Base-by-base conservation (phyloP, 2,888 invertebrate genomes). In the Ophion costatus region DNA sequence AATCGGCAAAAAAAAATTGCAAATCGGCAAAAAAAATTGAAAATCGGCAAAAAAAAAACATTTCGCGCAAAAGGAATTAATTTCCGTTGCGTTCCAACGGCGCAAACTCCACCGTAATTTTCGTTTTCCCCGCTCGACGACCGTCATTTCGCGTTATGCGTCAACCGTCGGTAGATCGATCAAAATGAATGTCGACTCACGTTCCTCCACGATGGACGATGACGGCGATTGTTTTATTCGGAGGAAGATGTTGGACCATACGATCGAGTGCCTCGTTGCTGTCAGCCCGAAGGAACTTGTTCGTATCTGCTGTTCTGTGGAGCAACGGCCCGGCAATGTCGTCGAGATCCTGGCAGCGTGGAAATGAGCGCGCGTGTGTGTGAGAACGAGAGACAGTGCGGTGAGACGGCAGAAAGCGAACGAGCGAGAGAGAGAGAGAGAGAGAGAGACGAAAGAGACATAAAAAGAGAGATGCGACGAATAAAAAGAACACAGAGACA, bases 271-370 rank as follows among this genome's bases (percentile, higher is more conserved):
- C 97, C 11, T 95, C 95, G 81, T 97, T 96, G 3, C 98, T 98
- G 94, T 99, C 99, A 56, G 97, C 97, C 29, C 98, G 95, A 74
- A 99, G 95, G 93, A 99, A 99, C 89, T 97, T 96, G 94, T 98
- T 99, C 9, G 98, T 98, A 91, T 99, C 99, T 0, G 98, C 98
- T 73, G 98, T 97, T 84, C 98, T 96, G 88, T 97, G 97, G 45
- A 99, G 95, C 81, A 99, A 94, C 11, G 97, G 96, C 29, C 95
- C 96, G 0, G 97, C 96, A 74, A 98, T 95, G 91, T 98, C 97
- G 91, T 99, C 99, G 77, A 98, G 94, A 94, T 99, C 98, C 94
- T 97, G 94, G 63, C 70, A 45, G 17, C 14, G 56, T 22, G 59
- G 10, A 59, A 59, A 22, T 33, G 51, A 51, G 51, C 11, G 51